phyloP scores from a whole-genome alignment of 2,113 vertebrate species.

The Bubo bubo region DNA sequence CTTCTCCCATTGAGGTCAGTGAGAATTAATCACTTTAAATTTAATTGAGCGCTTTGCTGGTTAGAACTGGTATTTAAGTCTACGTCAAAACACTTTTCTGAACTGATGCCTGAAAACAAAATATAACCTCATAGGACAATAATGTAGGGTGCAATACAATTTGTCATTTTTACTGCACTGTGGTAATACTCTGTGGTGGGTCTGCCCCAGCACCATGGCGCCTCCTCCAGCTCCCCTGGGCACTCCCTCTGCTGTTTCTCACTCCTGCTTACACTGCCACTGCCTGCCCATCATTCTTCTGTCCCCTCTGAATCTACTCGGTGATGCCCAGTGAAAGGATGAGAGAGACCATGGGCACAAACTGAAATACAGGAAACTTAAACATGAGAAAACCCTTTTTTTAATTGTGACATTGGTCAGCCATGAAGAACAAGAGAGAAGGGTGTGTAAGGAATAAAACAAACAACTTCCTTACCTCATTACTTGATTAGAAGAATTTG shows the following conservation, averaged over 20 bases:
- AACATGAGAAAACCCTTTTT: neutral
- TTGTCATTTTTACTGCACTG: neutral
- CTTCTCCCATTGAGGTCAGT: neutral
- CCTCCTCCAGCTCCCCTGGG: neutral
- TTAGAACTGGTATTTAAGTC: neutral
- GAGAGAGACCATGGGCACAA: neutral
- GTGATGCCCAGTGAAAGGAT: neutral
- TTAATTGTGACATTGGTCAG: neutral
- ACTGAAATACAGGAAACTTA: neutral
- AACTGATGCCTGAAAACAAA: neutral
- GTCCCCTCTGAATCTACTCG: neutral
- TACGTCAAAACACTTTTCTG: neutral
- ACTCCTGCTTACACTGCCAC: neutral
- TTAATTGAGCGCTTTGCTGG: neutral
- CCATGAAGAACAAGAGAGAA: too few relatives aligned
- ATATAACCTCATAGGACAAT: neutral
- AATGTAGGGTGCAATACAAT: neutral
- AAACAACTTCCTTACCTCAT: neutral
- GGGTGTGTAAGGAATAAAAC: neutral
- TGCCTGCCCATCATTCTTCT: neutral
- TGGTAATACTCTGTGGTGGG: neutral
- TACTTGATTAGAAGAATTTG: neutral
- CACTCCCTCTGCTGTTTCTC: neutral
- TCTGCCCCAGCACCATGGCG: accelerated
- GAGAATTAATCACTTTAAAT: neutral